phyloP scores from a whole-genome alignment of 2,888 invertebrate genomes.

The Caradrina kadenii region DNA sequence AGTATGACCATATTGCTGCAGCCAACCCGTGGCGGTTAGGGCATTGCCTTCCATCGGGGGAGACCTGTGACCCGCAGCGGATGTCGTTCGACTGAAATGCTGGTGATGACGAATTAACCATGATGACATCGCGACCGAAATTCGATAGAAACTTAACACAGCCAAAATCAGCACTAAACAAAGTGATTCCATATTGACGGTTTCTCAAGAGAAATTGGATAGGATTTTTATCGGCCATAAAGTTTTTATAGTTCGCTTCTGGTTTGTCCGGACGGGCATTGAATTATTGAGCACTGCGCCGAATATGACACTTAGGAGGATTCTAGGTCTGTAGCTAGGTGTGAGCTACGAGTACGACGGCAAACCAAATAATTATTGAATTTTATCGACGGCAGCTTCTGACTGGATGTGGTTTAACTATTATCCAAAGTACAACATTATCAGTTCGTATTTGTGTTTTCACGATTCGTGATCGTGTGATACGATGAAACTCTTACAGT shows the following conservation, averaged over 20 bases:
- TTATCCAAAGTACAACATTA: no score
- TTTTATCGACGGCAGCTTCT: neutral
- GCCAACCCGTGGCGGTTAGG: no score
- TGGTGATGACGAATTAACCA: no score
- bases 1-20: no score
- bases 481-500: neutral
- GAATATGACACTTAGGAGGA: slow-evolving; percentile 24
- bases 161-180: slow-evolving; percentile 14
- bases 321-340: slow-evolving; percentile 19
- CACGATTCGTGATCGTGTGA: no score
- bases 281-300: slow-evolving; percentile 56
- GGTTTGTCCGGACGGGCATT: slow-evolving; percentile 29
- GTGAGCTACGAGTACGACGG: neutral
- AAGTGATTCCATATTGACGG: slow-evolving; percentile 42
- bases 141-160: neutral
- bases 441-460: no score
- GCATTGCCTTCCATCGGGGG: no score
- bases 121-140: neutral
- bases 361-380: neutral
- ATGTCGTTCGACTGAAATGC: no score
- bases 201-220: slow-evolving; percentile 40
- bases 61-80: no score
- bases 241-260: slow-evolving; percentile 50
- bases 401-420: no score
- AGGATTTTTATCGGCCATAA: slow-evolving; percentile 50